A percentile compares a stretch with the other conserved stretches of the same genome.
Evolutionary conservation across 1,140 invertebrate species (phyloP).

Genomic region (Akabosia matsudoensis): DNA sequence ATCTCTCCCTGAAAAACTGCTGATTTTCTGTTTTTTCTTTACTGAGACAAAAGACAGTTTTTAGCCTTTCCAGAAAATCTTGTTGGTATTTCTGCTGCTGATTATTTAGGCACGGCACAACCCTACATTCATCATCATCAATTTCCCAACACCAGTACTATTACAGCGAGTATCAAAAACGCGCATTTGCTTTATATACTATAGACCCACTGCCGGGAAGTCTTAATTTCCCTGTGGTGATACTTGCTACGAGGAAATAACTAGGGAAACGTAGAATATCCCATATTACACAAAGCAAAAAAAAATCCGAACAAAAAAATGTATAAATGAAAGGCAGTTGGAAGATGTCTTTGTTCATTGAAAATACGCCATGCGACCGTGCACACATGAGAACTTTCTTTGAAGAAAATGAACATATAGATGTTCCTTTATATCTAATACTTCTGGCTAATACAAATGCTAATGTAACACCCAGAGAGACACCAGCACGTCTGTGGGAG

Average conservation of each 20-base stretch:
- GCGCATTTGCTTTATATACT: no score
- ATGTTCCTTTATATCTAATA: no score
- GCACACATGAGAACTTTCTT: no score
- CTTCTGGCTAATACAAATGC: not conserved
- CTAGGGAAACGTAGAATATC: not conserved
- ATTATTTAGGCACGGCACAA: not conserved
- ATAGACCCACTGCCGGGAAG: not conserved
- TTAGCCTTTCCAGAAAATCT: no score
- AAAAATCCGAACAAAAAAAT: not conserved
- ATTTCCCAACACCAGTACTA: no score
- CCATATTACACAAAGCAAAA: not conserved
- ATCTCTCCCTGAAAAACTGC: slow-evolving; percentile 11
- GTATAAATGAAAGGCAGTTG: no score
- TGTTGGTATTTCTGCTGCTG: not conserved
- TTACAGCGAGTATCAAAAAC: not conserved
- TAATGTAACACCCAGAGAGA: slow-evolving; percentile 14
- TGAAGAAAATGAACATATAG: no score
- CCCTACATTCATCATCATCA: slow-evolving; percentile 10
- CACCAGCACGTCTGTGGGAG: not conserved
- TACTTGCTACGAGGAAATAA: not conserved
- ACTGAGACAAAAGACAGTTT: not conserved
- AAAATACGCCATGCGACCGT: no score
- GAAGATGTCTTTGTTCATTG: no score
- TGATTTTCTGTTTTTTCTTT: not conserved
- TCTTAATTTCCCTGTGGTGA: slow-evolving; percentile 13